Percentiles rank a stretch among this genome's conserved stretches.
These are phyloP conservation scores for Pluvianellus socialis DNA, from an alignment of 2,113 vertebrate species.

Conservation along the genomic window DNA sequence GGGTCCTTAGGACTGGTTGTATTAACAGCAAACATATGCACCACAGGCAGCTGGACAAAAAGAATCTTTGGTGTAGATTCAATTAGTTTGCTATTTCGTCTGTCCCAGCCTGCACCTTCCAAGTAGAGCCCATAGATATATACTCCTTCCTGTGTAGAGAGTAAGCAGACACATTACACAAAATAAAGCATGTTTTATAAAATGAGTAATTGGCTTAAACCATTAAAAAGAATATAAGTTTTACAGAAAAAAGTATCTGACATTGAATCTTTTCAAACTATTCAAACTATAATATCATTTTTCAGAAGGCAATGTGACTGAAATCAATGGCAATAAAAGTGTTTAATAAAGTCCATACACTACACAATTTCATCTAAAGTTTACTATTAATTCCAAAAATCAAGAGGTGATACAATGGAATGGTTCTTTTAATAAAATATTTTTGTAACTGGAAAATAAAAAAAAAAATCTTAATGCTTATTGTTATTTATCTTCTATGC, in stretches of 20 bases:
- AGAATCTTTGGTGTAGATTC: slow-evolving; percentile 79
- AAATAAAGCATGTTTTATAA: background rate
- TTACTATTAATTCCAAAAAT: background rate
- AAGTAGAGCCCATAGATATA: slow-evolving; percentile 78
- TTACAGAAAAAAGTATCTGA: background rate
- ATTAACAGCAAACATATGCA: slow-evolving; percentile 77
- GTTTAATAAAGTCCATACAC: background rate
- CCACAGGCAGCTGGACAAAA: slow-evolving; percentile 73
- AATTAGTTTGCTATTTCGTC: slow-evolving; percentile 65
- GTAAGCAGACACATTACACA: background rate
- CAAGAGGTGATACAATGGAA: background rate
- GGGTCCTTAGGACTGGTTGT: slow-evolving; percentile 69
- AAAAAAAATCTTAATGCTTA: background rate
- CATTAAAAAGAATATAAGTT: background rate
- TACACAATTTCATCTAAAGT: background rate
- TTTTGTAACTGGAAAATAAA: background rate
- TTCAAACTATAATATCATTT: background rate
- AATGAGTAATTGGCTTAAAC: background rate
- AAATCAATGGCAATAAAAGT: background rate
- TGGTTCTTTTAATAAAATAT: background rate
- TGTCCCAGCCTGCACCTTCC: slow-evolving; percentile 81
- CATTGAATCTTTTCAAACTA: background rate
- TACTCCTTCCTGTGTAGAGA: slow-evolving; percentile 74
- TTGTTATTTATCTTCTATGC: background rate
- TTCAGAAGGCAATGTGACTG: background rate